A percentile compares a stretch with the other conserved stretches of the same genome.
Evolutionary conservation across 2,888 invertebrate species (phyloP).

Genomic region (Scaptomyza caliginosa): DNA sequence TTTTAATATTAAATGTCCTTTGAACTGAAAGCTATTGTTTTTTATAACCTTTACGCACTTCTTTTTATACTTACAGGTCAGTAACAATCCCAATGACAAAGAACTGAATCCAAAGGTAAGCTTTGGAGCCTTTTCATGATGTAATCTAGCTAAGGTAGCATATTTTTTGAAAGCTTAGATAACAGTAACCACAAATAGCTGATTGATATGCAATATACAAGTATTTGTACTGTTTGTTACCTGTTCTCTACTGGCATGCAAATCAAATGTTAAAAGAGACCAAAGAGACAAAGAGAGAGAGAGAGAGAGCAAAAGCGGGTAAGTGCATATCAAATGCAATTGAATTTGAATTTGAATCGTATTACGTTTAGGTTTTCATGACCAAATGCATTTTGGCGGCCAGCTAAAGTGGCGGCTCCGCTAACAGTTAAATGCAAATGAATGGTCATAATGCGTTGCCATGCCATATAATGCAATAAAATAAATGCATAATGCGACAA

Average conservation of each 20-base stretch:
- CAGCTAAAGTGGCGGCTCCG: neutral
- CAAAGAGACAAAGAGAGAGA: neutral
- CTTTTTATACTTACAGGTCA: constrained; percentile 36
- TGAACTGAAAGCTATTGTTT: neutral
- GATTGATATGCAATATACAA: neutral
- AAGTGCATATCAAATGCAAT: constrained; percentile 39
- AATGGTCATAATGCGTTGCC: constrained; percentile 13
- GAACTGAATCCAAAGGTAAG: constrained; percentile 1
- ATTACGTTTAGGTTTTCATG: constrained; percentile 25
- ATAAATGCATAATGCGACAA: constrained; percentile 47
- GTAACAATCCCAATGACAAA: constrained; percentile 1
- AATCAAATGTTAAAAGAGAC: constrained; percentile 1
- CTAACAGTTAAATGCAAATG: constrained; percentile 15
- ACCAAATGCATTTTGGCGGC: neutral
- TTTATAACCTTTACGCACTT: neutral
- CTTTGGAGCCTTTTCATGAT: no score
- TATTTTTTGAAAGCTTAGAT: no score
- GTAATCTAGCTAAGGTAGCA: no score
- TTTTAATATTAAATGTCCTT: neutral
- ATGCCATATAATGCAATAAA: constrained; percentile 45
- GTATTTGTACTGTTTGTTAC: no score
- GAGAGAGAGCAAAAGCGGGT: neutral
- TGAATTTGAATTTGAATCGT: constrained; percentile 18
- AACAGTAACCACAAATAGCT: neutral
- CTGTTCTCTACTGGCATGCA: neutral